phyloP scores from a whole-genome alignment of 2,797 vertebrate genomes.

The Onychomys arenicola region DNA sequence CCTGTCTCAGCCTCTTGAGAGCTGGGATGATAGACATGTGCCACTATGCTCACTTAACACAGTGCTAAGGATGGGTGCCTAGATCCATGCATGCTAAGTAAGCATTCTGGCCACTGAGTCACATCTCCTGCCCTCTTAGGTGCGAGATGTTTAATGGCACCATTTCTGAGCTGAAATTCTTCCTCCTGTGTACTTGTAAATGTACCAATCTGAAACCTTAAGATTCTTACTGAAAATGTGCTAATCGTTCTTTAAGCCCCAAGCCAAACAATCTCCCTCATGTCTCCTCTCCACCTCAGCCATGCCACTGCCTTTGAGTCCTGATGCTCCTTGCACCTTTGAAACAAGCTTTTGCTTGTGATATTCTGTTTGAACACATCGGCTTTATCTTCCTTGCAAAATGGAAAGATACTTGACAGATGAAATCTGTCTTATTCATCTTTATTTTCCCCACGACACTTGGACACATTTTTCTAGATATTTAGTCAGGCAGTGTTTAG shows the following conservation, averaged over 20 bases:
- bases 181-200: neutral
- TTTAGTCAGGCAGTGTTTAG: conserved; percentile 40
- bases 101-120: neutral
- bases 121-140: neutral
- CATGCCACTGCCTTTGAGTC: neutral
- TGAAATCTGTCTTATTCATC: conserved; percentile 21
- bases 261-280: neutral
- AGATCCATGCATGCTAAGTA: neutral
- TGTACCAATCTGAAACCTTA: neutral
- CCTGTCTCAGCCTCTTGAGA: neutral
- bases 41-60: neutral
- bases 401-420: conserved; percentile 18
- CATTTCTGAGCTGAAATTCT: neutral
- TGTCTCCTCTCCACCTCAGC: neutral
- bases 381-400: conserved; percentile 42
- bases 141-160: neutral
- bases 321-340: neutral
- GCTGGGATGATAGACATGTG: neutral
- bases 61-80: neutral
- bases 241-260: neutral
- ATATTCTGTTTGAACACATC: neutral
- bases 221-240: neutral
- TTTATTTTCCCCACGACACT: neutral
- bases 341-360: neutral
- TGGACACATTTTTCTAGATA: conserved; percentile 34